Evolutionary conservation across 2,797 vertebrate species (phyloP).

Genomic region (Tenualosa thibaudeaui): DNA sequence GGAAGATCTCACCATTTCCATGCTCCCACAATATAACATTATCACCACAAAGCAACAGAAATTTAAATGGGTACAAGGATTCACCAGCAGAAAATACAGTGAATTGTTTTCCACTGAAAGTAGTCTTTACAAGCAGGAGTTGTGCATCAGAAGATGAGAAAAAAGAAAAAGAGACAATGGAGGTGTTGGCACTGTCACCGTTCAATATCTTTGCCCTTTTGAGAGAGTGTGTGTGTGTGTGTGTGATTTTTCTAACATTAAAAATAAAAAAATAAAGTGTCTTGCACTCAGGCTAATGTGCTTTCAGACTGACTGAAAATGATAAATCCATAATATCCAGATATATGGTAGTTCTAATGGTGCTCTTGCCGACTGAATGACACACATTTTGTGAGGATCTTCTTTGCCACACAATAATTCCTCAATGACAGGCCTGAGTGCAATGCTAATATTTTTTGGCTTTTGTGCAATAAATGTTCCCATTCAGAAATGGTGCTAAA

Average conservation of each 20-base stretch:
- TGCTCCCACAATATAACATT: neutral
- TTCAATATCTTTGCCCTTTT: neutral
- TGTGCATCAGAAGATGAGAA: neutral
- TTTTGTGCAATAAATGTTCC: neutral
- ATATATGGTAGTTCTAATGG: neutral
- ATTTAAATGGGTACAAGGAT: neutral
- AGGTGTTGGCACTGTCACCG: neutral
- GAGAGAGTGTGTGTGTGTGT: neutral
- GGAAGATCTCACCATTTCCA: neutral
- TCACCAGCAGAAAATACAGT: neutral
- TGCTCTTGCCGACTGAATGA: neutral
- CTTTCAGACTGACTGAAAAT: slow-evolving; percentile 3
- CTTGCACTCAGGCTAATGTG: neutral
- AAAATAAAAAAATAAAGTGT: neutral
- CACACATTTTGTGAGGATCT: neutral
- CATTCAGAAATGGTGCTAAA: neutral
- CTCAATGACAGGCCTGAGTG: neutral
- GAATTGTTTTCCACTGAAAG: neutral
- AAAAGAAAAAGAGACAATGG: neutral
- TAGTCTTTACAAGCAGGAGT: neutral
- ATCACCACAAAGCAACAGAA: neutral
- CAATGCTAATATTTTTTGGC: neutral
- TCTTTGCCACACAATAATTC: slow-evolving; percentile 21
- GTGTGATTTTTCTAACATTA: neutral
- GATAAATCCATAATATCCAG: slow-evolving; percentile 1